Percentiles rank a stretch among this genome's conserved stretches.
phyloP scores from a whole-genome alignment of 2,888 invertebrate genomes.

The Graphium colonna region DNA sequence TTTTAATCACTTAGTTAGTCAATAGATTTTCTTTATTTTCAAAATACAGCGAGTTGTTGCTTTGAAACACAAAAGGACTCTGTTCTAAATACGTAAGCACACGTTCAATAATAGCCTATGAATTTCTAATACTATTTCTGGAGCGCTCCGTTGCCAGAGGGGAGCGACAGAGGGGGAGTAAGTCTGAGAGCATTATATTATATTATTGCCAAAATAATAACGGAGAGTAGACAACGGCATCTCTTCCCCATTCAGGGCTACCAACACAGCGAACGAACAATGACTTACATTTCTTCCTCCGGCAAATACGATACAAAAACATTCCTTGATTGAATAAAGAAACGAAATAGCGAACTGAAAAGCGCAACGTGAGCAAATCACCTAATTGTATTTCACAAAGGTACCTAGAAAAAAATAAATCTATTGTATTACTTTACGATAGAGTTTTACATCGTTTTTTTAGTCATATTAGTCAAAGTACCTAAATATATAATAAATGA shows the following conservation, averaged over 20 bases:
- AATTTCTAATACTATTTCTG: conserved; percentile 70
- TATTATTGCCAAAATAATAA: conserved; percentile 72
- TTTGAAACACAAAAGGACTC: conserved; percentile 47
- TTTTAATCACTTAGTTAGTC: neutral
- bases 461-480: too few relatives aligned
- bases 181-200: conserved; percentile 56
- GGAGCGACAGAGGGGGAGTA: conserved; percentile 37
- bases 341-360: conserved; percentile 1
- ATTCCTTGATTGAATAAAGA: conserved; percentile 16
- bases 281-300: conserved; percentile 23
- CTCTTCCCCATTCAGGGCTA: conserved; percentile 15
- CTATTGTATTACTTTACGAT: too few relatives aligned
- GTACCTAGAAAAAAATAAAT: neutral
- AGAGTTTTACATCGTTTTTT: too few relatives aligned
- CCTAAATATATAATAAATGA: too few relatives aligned
- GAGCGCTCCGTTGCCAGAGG: conserved; percentile 50
- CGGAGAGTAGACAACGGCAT: conserved; percentile 44
- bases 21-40: conserved; percentile 7
- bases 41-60: conserved; percentile 13
- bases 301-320: conserved; percentile 17
- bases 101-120: conserved; percentile 63
- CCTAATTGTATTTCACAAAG: conserved; percentile 2
- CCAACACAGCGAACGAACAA: conserved; percentile 13
- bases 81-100: conserved; percentile 54
- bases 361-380: conserved; percentile 7